A percentile compares a stretch with the other conserved stretches of the same genome.
These are phyloP conservation scores for Holothuria leucospilota DNA, from an alignment of 53 echinoderm and acorn worm genomes.

Conservation along the genomic window DNA sequence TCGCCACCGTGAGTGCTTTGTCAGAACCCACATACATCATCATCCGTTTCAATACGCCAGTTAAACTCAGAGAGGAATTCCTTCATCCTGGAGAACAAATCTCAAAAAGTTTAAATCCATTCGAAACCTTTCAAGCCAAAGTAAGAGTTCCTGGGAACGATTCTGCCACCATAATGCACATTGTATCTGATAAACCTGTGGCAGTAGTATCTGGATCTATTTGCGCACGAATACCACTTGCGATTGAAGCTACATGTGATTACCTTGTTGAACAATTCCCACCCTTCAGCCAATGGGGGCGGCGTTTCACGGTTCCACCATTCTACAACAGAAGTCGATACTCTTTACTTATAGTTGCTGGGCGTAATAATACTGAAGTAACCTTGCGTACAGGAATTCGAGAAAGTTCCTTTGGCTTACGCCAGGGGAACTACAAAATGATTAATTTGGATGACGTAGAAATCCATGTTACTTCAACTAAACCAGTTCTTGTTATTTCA, in stretches of 20 bases:
- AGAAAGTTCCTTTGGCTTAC: background rate
- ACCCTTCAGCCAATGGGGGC: slow-evolving; percentile 34
- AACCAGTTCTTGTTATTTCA: slow-evolving; percentile 15
- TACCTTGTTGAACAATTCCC: slow-evolving; percentile 48
- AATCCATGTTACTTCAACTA: background rate
- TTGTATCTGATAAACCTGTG: slow-evolving; percentile 18
- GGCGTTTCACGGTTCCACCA: slow-evolving; percentile 2
- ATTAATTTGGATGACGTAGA: background rate
- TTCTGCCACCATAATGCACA: background rate
- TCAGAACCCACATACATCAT: slow-evolving; percentile 1
- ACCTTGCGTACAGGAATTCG: too few relatives aligned
- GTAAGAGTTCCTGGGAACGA: background rate
- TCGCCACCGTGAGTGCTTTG: slow-evolving; percentile 25
- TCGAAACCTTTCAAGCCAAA: slow-evolving; percentile 11
- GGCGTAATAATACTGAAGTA: background rate
- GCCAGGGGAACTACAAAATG: background rate
- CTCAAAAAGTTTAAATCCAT: background rate
- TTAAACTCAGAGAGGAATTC: background rate
- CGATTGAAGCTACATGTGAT: slow-evolving; percentile 5
- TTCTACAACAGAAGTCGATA: background rate
- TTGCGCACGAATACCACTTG: slow-evolving; percentile 9
- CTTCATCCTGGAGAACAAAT: background rate
- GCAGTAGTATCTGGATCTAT: slow-evolving; percentile 41
- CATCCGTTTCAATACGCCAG: background rate
- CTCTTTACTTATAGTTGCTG: slow-evolving; percentile 22